phyloP scores from a whole-genome alignment of 2,113 vertebrate species.

The Myotis davidii region DNA sequence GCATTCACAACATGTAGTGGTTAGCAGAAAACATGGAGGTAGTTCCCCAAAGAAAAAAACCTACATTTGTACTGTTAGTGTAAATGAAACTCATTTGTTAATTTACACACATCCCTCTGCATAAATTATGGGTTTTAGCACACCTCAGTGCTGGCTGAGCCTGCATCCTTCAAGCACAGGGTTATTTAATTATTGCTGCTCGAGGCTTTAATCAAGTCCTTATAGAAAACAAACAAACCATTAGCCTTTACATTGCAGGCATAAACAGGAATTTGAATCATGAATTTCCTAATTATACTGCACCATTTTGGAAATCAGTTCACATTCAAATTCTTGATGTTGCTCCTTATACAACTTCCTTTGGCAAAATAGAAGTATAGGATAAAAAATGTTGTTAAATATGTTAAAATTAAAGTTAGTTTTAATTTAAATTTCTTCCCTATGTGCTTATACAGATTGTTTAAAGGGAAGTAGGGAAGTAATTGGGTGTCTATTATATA shows the following conservation, averaged over 20 bases:
- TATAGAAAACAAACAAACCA: conserved; percentile 79
- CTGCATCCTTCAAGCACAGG: conserved; percentile 42
- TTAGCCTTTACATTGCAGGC: conserved; percentile 72
- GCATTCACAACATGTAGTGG: not conserved
- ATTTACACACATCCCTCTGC: conserved; percentile 59
- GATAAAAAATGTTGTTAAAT: conserved; percentile 47
- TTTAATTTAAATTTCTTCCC: conserved; percentile 1
- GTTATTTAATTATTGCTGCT: conserved; percentile 73
- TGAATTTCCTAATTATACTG: conserved; percentile 78
- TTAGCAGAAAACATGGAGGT: not conserved
- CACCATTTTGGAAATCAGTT: conserved; percentile 76
- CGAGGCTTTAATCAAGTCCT: conserved; percentile 76
- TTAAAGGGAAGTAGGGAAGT: not conserved
- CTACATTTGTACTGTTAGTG: not conserved
- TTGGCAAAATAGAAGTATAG: conserved; percentile 51
- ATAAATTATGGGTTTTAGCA: conserved; percentile 51
- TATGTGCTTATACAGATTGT: not conserved
- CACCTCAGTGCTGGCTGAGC: not conserved
- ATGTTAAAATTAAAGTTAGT: conserved; percentile 47
- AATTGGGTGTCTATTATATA: not conserved
- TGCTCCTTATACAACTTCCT: conserved; percentile 56
- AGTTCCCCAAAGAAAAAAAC: not conserved
- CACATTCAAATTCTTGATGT: conserved; percentile 67
- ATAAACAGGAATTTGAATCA: conserved; percentile 79
- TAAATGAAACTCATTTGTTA: conserved; percentile 61